phyloP scores from a whole-genome alignment of 2,888 invertebrate species.

The Spodoptera picta region DNA sequence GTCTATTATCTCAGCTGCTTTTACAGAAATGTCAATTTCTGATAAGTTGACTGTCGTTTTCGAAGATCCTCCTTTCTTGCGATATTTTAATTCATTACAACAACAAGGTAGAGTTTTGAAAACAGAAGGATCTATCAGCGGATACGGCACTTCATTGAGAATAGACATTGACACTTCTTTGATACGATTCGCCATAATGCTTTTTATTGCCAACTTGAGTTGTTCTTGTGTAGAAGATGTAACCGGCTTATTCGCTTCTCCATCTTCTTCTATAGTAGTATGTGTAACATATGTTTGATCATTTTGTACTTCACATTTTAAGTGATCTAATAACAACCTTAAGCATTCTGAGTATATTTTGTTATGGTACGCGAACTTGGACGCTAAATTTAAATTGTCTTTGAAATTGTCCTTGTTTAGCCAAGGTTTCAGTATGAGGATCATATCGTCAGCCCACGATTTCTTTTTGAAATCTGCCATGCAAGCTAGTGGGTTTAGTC shows the following conservation, averaged over 20 bases:
- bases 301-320: slow-evolving; percentile 62
- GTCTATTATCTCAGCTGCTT: slow-evolving; percentile 78
- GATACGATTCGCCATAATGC: slow-evolving; percentile 78
- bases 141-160: slow-evolving; percentile 78
- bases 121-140: slow-evolving; percentile 65
- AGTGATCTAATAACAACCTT: slow-evolving; percentile 69
- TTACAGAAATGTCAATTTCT: slow-evolving; percentile 67
- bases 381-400: slow-evolving; percentile 78
- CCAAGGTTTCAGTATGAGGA: slow-evolving; percentile 77
- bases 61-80: slow-evolving; percentile 53
- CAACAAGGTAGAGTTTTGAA: slow-evolving; percentile 76
- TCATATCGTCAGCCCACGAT: slow-evolving; percentile 80
- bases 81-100: slow-evolving; percentile 76
- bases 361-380: slow-evolving; percentile 80
- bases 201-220: slow-evolving; percentile 72
- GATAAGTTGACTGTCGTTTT: slow-evolving; percentile 47
- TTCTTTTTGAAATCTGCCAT: slow-evolving; percentile 77
- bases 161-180: slow-evolving; percentile 80
- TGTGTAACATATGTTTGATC: slow-evolving; percentile 73
- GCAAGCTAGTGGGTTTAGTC: slow-evolving; percentile 70
- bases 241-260: slow-evolving; percentile 44
- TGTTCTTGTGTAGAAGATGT: slow-evolving; percentile 67
- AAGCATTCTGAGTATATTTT: slow-evolving; percentile 76
- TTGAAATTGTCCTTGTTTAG: slow-evolving; percentile 70
- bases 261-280: slow-evolving; percentile 53